Evolutionary conservation across 2,888 invertebrate species (phyloP), one percentile per base, ranked within the genome.

Genomic region (Macaria notata): DNA sequence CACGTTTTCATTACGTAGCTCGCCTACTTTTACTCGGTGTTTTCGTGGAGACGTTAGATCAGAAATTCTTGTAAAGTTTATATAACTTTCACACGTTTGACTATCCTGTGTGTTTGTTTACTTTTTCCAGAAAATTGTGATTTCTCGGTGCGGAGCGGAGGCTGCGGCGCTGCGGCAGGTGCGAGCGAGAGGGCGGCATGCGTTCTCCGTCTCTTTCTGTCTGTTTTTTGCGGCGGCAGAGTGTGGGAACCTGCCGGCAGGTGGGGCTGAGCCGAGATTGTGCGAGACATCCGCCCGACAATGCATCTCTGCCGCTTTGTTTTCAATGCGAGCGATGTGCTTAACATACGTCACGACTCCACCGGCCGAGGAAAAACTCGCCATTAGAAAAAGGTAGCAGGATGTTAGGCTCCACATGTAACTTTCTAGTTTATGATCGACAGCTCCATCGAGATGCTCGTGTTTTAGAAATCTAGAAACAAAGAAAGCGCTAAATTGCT

Each of bases 211-310:
- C 88, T 81, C 84, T 74, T 72, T 88, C 87, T 73, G 73, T 69
- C 83, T 74, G 87, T 91, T 91, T 90, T 91, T 91, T 90, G 88
- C 90, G 88, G 88, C 89, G 89, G 86, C 84, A 86, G 90, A 91
- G 91, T 91, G 91, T 91, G 91, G 91, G 91, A 91, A 91, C 90
- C 81, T 79, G 71, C 81, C 84, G 87, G 91, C 91, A 91, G 91
- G 91, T 91, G 91, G 89, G 87, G 84, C 86, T 81, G 19, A 19
- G 88, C 88, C 75, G 90, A 89, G 91, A 91, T 90, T 90, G 90
- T 88, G 88, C 87, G 64, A 55, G 90, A 90, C 91, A 91, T 91
- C 91, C 90, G 90, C 88, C 41, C 87, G 82, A 88, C 90, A 88
- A 88, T 88, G 87, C 90, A 88, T 88, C 90, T 86, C 79, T 71